A percentile compares a stretch with the other conserved stretches of the same genome.
Evolutionary conservation across 1,140 invertebrate species (phyloP).

Genomic region (Lysiphlebus fabarum): DNA sequence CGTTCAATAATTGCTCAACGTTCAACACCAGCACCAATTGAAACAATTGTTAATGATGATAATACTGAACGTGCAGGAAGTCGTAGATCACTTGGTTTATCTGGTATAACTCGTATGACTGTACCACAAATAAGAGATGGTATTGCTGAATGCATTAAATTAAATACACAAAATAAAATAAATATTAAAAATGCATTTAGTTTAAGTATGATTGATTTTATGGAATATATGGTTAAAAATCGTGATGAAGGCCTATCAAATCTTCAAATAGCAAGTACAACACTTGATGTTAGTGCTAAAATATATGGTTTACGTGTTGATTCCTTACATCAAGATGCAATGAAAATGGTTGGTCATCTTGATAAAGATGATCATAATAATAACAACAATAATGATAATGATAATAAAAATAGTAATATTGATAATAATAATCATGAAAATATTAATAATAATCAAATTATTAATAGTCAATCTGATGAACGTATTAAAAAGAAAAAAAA

Average conservation of each 20-base stretch:
- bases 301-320: conserved; percentile 81
- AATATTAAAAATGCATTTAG: conserved; percentile 82
- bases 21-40: conserved; percentile 10
- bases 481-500: conserved; percentile 36
- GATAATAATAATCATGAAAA: conserved; percentile 38
- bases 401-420: conserved; percentile 14
- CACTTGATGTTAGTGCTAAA: conserved; percentile 77
- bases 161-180: conserved; percentile 72
- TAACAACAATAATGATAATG: conserved; percentile 38
- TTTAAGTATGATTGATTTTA: conserved; percentile 78
- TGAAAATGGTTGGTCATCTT: conserved; percentile 72
- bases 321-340: conserved; percentile 70
- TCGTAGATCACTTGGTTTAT: conserved; percentile 39
- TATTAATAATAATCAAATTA: conserved; percentile 26
- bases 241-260: conserved; percentile 67
- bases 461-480: no score
- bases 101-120: conserved; percentile 35
- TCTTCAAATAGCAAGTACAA: conserved; percentile 72
- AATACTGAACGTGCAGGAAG: conserved; percentile 39
- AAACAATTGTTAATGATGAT: conserved; percentile 48
- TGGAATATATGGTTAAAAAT: conserved; percentile 68
- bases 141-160: conserved; percentile 62
- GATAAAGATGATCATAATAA: conserved; percentile 54
- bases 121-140: conserved; percentile 53
- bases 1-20: conserved; percentile 31